Evolutionary conservation across 2,888 invertebrate genomes (phyloP).

Genomic region (Catocala fraxini): DNA sequence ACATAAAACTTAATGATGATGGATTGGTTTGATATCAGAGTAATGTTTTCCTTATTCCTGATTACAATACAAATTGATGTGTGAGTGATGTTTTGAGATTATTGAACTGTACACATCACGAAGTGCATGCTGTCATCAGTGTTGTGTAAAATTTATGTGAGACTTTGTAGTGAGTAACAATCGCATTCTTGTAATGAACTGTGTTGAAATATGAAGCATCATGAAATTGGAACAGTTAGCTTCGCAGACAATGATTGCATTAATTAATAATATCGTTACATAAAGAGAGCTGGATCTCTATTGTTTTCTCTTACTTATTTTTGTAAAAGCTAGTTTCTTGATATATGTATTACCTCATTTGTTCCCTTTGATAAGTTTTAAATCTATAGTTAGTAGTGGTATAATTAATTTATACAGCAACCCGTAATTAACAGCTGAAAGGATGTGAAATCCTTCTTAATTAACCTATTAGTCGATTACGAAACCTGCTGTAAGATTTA

Average conservation of each 20-base stretch:
- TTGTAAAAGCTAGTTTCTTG: slow-evolving; percentile 1
- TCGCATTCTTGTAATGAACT: slow-evolving; percentile 37
- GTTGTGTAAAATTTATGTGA: slow-evolving; percentile 26
- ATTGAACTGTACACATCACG: slow-evolving; percentile 42
- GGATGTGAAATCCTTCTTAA: slow-evolving; percentile 52
- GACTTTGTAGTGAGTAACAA: slow-evolving; percentile 27
- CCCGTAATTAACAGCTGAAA: slow-evolving; percentile 21
- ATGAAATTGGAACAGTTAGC: slow-evolving; percentile 51
- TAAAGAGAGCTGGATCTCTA: slow-evolving; percentile 38
- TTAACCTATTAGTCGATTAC: slow-evolving; percentile 21
- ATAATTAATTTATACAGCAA: too few species aligned
- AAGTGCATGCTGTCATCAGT: slow-evolving; percentile 35
- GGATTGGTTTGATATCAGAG: slow-evolving; percentile 17
- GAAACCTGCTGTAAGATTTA: slow-evolving; percentile 24
- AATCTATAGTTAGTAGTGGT: too few species aligned
- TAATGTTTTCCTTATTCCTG: slow-evolving; percentile 10
- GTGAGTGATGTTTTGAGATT: slow-evolving; percentile 43
- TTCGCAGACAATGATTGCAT: slow-evolving; percentile 50
- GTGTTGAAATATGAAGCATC: slow-evolving; percentile 47
- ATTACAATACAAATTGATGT: slow-evolving; percentile 12
- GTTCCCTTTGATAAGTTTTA: too few species aligned
- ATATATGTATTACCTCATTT: too few species aligned
- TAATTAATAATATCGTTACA: slow-evolving; percentile 50
- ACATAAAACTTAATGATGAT: slow-evolving; percentile 16
- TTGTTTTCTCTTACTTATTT: neutral